Conservation (phyloP, 2,113 vertebrate species). For the Capreolus pygargus region DNA sequence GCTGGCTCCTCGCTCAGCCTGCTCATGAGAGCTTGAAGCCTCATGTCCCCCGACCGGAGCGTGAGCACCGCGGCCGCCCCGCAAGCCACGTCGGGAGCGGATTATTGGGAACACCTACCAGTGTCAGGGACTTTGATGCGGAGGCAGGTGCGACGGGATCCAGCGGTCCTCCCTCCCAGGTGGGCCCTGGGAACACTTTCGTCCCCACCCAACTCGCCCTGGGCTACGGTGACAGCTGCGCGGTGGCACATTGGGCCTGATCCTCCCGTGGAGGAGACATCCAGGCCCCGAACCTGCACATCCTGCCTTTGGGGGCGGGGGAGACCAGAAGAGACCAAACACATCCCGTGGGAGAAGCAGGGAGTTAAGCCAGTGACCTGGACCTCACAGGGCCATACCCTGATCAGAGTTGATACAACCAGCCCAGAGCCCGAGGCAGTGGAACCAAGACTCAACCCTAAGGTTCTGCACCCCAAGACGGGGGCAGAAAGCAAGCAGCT, state of each 20-base stretch:
- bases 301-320: neutral
- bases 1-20: neutral
- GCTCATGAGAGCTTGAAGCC: neutral
- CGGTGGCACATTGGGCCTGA: neutral
- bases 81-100: neutral
- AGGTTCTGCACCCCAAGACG: neutral
- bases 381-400: neutral
- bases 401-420: neutral
- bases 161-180: neutral
- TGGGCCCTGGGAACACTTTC: too few species aligned
- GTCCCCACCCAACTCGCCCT: neutral
- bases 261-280: neutral
- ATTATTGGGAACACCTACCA: too few species aligned
- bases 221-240: neutral
- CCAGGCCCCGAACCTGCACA: neutral
- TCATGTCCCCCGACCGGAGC: too few species aligned
- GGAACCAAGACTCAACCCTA: neutral
- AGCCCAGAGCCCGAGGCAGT: neutral
- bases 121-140: neutral
- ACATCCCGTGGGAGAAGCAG: accelerated
- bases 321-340: neutral
- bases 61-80: neutral
- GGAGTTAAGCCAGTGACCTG: neutral
- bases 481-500: neutral
- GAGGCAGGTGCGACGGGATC: too few species aligned